Conservation (phyloP, 2,888 invertebrate species). For the Drosophila pseudotalamancana region DNA sequence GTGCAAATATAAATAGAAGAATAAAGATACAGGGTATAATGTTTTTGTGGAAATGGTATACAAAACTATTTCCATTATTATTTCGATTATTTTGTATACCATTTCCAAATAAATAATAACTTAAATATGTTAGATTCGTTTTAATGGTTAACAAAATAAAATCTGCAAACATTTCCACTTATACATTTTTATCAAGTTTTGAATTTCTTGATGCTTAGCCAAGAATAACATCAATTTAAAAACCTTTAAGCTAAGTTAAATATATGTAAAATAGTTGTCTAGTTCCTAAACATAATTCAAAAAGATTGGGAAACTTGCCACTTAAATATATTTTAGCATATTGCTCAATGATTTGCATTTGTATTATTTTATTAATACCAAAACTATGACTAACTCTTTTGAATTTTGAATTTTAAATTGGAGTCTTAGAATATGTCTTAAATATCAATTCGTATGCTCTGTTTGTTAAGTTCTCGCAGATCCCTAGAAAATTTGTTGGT, state of each 20-base stretch:
- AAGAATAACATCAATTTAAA: no score
- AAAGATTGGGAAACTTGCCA: background rate
- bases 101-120: no score
- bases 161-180: no score
- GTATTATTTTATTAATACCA: background rate
- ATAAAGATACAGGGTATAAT: no score
- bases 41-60: no score
- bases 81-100: no score
- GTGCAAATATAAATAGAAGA: background rate
- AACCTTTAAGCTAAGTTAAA: background rate
- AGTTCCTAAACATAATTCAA: background rate
- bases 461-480: background rate
- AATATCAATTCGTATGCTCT: background rate
- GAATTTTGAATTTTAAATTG: background rate
- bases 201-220: background rate
- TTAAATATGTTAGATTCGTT: no score
- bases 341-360: background rate
- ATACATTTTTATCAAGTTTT: no score
- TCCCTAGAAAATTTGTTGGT: no score
- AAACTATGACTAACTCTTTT: background rate
- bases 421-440: background rate
- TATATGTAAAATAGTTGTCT: background rate
- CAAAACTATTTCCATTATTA: no score
- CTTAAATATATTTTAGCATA: background rate
- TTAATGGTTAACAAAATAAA: no score